Percentiles rank a stretch among this genome's conserved stretches.
Conservation (phyloP, 1,140 invertebrate genomes). For the Drosophila quadrilineata region DNA sequence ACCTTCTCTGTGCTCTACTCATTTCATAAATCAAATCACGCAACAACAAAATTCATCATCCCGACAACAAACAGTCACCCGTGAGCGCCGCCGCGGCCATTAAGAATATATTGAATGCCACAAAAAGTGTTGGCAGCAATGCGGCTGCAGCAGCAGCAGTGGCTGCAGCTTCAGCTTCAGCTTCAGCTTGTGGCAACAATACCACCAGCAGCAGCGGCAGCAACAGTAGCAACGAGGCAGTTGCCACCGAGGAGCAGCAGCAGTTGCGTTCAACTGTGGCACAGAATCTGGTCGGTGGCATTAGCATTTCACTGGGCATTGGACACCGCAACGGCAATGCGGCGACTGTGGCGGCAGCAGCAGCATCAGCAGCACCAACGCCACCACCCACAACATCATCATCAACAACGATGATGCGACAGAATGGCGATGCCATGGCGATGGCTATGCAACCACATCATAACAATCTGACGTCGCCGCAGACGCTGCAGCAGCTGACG, state of each 20-base stretch:
- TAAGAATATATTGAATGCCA: conserved; percentile 78
- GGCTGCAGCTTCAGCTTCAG: conserved; percentile 13
- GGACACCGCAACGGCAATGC: conserved; percentile 63
- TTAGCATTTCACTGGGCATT: conserved; percentile 74
- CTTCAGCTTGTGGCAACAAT: conserved; percentile 3
- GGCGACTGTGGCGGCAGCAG: conserved; percentile 19
- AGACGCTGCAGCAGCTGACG: conserved; percentile 78
- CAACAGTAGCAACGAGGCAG: conserved; percentile 1
- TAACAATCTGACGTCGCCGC: conserved; percentile 49
- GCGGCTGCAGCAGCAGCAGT: conserved; percentile 40
- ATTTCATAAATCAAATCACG: conserved; percentile 42
- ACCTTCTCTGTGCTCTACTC: conserved; percentile 46
- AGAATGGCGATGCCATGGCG: conserved; percentile 21
- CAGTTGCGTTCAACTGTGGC: conserved; percentile 55
- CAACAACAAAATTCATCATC: conserved; percentile 18
- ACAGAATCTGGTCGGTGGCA: conserved; percentile 71
- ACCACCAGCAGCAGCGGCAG: conserved; percentile 14
- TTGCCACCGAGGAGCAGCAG: conserved; percentile 36
- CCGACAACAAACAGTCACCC: conserved; percentile 61
- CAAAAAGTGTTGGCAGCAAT: conserved; percentile 71
- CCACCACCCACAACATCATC: no score
- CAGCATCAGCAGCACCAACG: no score
- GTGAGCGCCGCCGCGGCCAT: conserved; percentile 77
- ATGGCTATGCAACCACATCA: no score
- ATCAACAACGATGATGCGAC: conserved; percentile 13